Base-by-base conservation (phyloP, 2,113 vertebrate species). In the Nyctibius bracteatus region DNA sequence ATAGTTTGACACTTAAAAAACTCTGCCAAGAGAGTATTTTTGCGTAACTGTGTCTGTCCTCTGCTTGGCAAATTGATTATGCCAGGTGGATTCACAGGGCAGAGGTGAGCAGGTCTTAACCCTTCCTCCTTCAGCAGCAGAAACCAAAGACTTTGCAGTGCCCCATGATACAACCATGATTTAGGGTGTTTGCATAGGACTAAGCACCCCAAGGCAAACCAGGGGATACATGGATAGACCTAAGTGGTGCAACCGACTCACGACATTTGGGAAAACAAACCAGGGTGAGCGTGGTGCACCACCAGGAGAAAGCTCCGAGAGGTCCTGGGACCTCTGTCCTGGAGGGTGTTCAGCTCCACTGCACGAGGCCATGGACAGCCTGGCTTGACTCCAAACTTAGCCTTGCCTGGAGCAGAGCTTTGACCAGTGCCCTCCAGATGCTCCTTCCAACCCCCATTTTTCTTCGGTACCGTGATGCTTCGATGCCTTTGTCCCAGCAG, bases 241-340 rank as follows among this genome's bases (percentile, higher is more conserved):
- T 14, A 49, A 70, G 65, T 2, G 27, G 6, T 63, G n/a, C 37
- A 46, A 71, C 10, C 1, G 0, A 27, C 44, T 24, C 10, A 8
- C 13, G 41, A 4, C 3, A 10, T 57, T 37, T 35, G 23, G 70
- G 61, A n/a, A 71, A 82, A 46, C n/a, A 54, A 87, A 33, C 10
- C 21, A 55, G 49, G 41, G 28, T 46, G 54, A 61, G 13, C 0
- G 0, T 3, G 21, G 12, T 62, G 33, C 39, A 71, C 37, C 55
- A 13, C 15, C 2, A 2, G 55, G 49, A 54, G 27, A 73, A 47
- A 58, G 14, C 62, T 88, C 62, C 2, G 27, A 37, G 39, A 6
- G 8, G 2, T n/a, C 22, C 37, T 80, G 85, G 43, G 27, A 47
- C 43, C 30, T 57, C 57, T 27, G 2, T 31, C 66, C 25, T 17